Base-by-base conservation (phyloP, 1,140 invertebrate genomes). In the Bombus pyrosoma region DNA sequence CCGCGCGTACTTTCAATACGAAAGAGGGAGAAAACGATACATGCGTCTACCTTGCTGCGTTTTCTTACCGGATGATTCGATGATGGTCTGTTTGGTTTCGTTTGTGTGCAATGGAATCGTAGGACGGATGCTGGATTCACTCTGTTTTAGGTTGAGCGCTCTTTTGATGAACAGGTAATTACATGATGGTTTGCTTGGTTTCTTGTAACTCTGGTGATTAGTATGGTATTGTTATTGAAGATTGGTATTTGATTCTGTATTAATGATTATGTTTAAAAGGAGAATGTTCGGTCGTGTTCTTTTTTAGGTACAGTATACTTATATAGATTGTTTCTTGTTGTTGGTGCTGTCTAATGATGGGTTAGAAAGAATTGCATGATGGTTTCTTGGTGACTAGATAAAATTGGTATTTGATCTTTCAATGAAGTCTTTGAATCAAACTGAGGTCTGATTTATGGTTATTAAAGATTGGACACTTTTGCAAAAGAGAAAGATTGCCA, bases 1-100 rank as follows among this genome's bases (percentile, higher is more conserved):
- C 72, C 90, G 88, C 85, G 90, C 88, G 89, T 84, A 34, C 18
- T 76, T 88, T 81, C 88, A 86, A 81, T 66, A 75, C 85, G 89
- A 91, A 74, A 78, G 76, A 87, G 88, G 69, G 79, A 90, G 88
- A 89, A 79, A 82, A 77, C 78, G 53, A 43, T 37, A 80, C 25
- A 4, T 37, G 43, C 37, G 66, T 81, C n/a, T 39, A 34, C 81
- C 74, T 73, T 34, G 43, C 3, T 69, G 34, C 6, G 25, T 78
- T 59, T 41, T 37, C 43, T n/a, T 13, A 2, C 22, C 47, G 12
- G 59, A 62, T 62, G 43, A 53, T 71, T 53, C 47, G 28, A 57
- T 15, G 22, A 32, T 15, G 53, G n/a, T n/a, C 59, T 62, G 59
- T 62, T 62, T 62, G 59, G 0, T 62, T 62, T 64, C 32, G 28